Evolutionary conservation across 2,888 invertebrate genomes (phyloP), one percentile per base, ranked within the genome.

Genomic region (Cephus pulcher): DNA sequence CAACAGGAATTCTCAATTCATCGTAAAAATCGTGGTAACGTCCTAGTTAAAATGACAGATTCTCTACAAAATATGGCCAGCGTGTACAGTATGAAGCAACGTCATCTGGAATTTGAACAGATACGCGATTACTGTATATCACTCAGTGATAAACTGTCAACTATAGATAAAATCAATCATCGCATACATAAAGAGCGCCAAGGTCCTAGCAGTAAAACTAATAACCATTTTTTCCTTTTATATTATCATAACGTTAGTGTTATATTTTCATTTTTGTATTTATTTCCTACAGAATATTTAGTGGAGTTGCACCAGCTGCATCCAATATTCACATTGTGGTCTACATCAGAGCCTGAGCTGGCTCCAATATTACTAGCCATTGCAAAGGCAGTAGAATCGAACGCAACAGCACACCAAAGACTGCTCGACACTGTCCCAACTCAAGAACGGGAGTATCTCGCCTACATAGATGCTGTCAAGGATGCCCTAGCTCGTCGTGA

Each of bases 391-490:
- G 88, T 93, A 75, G 93, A 93, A 84, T 89, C 91, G 30, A 93
- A 92, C 82, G 91, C 93, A 34, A 86, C 89, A n/a, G 93, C 93
- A 11, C 93, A 94, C 85, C 92, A 92, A 82, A 92, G 92, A 76
- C 87, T 94, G 71, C 88, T 93, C 34, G 91, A 91, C 77, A 89
- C 89, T 23, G 87, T 92, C 73, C 90, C 92, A 1, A 92, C 91
- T 82, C 93, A 93, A 11, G 92, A 93, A 83, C 92, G 93, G 85
- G 95, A 95, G 86, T 95, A 95, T 86, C 90, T 94, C 34, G 92
- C 94, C 76, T 95, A 95, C 86, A 92, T 95, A 75, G 95, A 95
- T 82, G 94, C 95, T 69, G 94, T 95, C 11, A 95, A 95, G 90
- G 95, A 94, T 84, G 94, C 95, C 30, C 87, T 95, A 68, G 91